Evolutionary conservation across 2,888 invertebrate genomes (phyloP).

Genomic region (Penaeus monodon): DNA sequence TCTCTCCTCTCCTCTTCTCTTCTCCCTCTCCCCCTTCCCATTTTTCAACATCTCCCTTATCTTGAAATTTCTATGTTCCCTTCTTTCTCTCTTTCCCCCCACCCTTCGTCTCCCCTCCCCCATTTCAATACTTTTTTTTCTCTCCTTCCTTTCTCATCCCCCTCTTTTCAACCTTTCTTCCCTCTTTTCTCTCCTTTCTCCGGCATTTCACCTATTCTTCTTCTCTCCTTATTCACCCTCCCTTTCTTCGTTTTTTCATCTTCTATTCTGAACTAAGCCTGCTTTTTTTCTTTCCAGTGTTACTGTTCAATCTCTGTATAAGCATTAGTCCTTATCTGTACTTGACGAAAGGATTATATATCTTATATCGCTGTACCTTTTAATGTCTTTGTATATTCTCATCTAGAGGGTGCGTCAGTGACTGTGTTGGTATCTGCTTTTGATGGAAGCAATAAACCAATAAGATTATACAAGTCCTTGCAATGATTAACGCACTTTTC

Average conservation of each 20-base stretch:
- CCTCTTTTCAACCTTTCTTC: neutral
- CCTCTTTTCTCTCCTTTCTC: neutral
- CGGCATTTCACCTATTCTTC: neutral
- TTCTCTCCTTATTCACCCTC: neutral
- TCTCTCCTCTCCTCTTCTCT: neutral
- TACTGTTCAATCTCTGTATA: neutral
- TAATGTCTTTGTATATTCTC: neutral
- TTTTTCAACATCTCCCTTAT: neutral
- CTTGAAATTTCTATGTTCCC: neutral
- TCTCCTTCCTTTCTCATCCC: neutral
- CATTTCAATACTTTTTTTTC: neutral
- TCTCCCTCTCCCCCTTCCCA: neutral
- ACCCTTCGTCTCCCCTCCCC: neutral
- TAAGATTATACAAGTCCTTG: no score
- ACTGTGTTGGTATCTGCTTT: neutral
- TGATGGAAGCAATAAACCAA: no score
- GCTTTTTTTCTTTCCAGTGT: neutral
- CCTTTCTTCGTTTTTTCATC: neutral
- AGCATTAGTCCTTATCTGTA: neutral
- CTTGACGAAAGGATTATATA: neutral
- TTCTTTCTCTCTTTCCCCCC: neutral
- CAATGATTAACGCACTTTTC: no score
- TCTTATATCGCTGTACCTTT: no score
- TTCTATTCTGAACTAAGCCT: neutral
- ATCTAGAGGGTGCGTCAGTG: neutral